Evolutionary conservation across 2,113 vertebrate genomes (phyloP).

Genomic region (Laticauda laticaudata): DNA sequence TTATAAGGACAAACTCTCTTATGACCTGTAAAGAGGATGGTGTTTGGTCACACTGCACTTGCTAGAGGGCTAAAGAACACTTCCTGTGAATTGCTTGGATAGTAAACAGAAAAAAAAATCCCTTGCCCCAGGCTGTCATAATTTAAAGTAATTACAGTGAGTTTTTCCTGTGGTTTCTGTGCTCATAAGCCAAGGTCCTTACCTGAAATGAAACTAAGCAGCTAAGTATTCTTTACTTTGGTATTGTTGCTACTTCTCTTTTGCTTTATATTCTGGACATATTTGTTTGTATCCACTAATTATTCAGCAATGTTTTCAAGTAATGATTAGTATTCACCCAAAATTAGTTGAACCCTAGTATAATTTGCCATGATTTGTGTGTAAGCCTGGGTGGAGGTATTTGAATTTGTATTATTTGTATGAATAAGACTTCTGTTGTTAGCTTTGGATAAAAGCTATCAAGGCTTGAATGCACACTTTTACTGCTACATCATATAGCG

Average conservation of each 20-base stretch:
- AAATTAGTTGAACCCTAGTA: slow-evolving; percentile 39
- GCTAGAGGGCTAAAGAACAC: background rate
- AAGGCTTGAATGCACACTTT: slow-evolving; percentile 76
- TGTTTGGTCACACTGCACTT: background rate
- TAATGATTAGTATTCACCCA: background rate
- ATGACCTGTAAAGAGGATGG: background rate
- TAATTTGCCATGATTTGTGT: slow-evolving; percentile 42
- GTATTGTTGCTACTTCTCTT: slow-evolving; percentile 2
- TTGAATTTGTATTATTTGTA: slow-evolving; percentile 73
- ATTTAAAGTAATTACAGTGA: background rate
- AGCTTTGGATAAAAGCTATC: slow-evolving; percentile 78
- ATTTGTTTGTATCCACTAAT: slow-evolving; percentile 3
- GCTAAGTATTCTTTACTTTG: background rate
- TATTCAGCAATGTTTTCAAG: slow-evolving; percentile 32
- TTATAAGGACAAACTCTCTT: background rate
- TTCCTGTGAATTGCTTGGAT: background rate
- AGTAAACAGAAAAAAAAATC: background rate
- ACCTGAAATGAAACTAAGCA: background rate
- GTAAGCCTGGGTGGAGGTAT: slow-evolving; percentile 65
- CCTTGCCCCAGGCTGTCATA: background rate
- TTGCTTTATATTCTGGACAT: slow-evolving; percentile 24
- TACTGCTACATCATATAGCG: slow-evolving; percentile 77
- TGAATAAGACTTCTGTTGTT: slow-evolving; percentile 79
- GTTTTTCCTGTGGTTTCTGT: background rate
- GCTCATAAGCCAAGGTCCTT: background rate